Base-by-base conservation (phyloP, 2,888 invertebrate genomes). In the Stenoptilia bipunctidactyla region DNA sequence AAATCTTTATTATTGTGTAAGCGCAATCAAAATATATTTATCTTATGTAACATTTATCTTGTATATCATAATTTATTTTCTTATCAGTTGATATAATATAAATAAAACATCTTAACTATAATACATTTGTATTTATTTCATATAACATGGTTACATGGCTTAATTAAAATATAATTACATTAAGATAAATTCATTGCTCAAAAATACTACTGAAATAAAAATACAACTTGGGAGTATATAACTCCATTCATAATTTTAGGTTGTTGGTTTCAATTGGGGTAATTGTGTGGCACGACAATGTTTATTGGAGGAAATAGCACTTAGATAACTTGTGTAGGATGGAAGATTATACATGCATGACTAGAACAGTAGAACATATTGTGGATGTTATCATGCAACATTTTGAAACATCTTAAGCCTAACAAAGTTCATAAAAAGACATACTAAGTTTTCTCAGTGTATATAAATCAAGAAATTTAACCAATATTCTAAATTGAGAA, bases 1-100 rank as follows among this genome's bases (percentile, higher is more conserved):
- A 58, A 59, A 55, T 53, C 58, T 58, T 68, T 65, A 75, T 71
- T 62, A 63, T 72, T 74, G 70, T 77, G 73, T 79, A 77, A 61
- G 52, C 13, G 13, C 15, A 53, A 36, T 36, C 58, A 63, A 60
- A 64, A 80, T 75, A 80, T 80, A 80, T 80, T 79, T 72, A 76
- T 74, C 65, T 69, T 49, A 49, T 15, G 20, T 37, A 10, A 12
- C 14, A 27, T 27, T 14, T 37, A 37, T 13, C 13, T 37, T n/a
- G 12, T 13, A 15, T 37, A 27, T 51, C 45, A 41, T 38, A 55
- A 45, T 52, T 49, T 51, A 62, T 55, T 58, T 55, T 49, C 55
- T 58, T 50, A 40, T 35, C 34, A 38, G 14, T 36, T 43, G 14
- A 20, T 25, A 33, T 34, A 34, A 15, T 27, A 15, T 4, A 39